A percentile compares a stretch with the other conserved stretches of the same genome.
Conservation (phyloP, 2,113 vertebrate species). For the Rana temporaria region DNA sequence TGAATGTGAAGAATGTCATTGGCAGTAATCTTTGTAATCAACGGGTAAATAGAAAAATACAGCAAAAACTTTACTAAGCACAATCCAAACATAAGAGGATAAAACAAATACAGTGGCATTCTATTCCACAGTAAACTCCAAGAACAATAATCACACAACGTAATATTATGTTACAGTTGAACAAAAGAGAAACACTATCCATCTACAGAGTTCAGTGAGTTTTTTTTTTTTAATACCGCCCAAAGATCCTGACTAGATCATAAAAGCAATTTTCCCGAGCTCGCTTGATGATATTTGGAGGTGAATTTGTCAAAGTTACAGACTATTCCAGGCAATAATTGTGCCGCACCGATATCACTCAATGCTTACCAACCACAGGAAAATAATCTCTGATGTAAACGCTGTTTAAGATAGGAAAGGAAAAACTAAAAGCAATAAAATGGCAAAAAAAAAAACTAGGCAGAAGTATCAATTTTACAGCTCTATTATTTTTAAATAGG, state of each 20-base stretch:
- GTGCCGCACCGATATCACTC: constrained; percentile 3
- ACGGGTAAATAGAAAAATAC: too few relatives aligned
- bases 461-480: neutral
- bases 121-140: constrained; percentile 19
- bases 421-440: neutral
- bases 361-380: constrained; percentile 3
- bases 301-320: constrained; percentile 44
- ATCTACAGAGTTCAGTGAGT: constrained; percentile 5
- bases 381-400: constrained; percentile 3
- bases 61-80: neutral
- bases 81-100: neutral
- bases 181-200: constrained; percentile 31
- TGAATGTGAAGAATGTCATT: too few relatives aligned
- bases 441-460: neutral
- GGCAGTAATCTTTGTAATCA: too few relatives aligned
- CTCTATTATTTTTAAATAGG: neutral
- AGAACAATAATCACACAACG: constrained; percentile 40
- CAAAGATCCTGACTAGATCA: constrained; percentile 47
- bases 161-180: constrained; percentile 36
- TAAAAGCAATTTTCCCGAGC: constrained; percentile 37
- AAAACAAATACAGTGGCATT: constrained; percentile 3
- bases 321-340: constrained; percentile 31
- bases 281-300: constrained; percentile 43
- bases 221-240: constrained; percentile 35
- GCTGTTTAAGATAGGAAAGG: constrained; percentile 9